Base-by-base conservation (phyloP, 2,113 vertebrate species). In the Tylochromis polylepis region DNA sequence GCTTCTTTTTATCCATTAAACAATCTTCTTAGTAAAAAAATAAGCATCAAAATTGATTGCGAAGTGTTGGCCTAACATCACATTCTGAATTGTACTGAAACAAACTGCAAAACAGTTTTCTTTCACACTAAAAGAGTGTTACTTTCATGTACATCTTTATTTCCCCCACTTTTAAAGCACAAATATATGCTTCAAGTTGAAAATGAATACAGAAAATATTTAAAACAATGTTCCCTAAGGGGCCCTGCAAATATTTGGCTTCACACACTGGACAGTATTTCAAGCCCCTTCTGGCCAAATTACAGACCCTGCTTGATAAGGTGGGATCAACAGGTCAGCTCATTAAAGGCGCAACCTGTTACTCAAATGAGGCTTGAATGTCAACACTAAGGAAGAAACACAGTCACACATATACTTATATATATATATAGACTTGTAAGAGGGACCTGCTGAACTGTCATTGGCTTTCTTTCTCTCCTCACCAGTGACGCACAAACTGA, bases 271-370 rank as follows among this genome's bases (percentile, higher is more conserved):
- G 70, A 72, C 38, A 27, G 36, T n/a, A 43, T 24, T 27, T 46
- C 14, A 29, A 16, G 46, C 27, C 8, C 11, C 43, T 85, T 62
- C 41, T 27, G 20, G 27, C 29, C 49, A 85, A 90, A 82, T 86
- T 34, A 87, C n/a, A 91, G 49, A 51, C 62, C 53, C 18, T 46
- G 9, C 27, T 16, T 70, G 79, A 86, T 62, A 83, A 89, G 84
- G 15, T 41, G 24, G 81, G 53, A 91, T 89, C 84, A 79, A 75
- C 82, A 85, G 85, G 67, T 82, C 18, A 11, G 53, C 53, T 92
- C 88, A 83, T 90, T 92, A 93, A 78, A 89, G 67, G 82, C 60
- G 11, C n/a, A 38, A 78, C 22, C 72, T 62, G 22, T 82, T 87
- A 70, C 31, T 41, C 53, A 8, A 55, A 57, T 5, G 24, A 24